Evolutionary conservation across 23 tunicate species (phyloP), one percentile per base, ranked within the genome.

Genomic region (Styela clava): DNA sequence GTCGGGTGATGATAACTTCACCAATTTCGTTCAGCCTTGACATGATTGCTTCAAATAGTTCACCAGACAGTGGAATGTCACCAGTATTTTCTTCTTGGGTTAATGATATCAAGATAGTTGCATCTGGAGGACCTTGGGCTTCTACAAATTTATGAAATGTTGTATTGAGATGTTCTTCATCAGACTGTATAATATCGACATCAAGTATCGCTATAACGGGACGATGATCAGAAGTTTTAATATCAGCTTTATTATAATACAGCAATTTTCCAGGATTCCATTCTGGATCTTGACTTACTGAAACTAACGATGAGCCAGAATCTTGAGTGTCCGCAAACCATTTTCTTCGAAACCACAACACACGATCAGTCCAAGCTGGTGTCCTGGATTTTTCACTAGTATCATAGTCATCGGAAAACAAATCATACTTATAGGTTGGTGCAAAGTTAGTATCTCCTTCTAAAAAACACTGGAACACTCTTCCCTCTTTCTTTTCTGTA

Each of bases 391-490:
- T 96, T 80, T 96, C 99, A 79, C 97, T 91, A 9, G 95, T 91
- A 82, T 96, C 99, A 78, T 96, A 96, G 52, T 79, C 94, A 65
- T 96, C 99, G 2, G 97, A 84, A 51, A 87, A 92, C n/a, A 84
- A 69, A 74, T 96, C 99, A 74, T 96, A 96, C 63, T 96, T 96
- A 72, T 96, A 96, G 1, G 99, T 96, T n/a, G 99, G 99, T 3
- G 99, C 99, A 81, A 96, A 96, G 69, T 84, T 68, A 30, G 85
- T 87, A 3, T 82, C 82, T 5, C 91, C 99, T 61, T 96, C 99
- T 19, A 44, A 81, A 76, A 88, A 96, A n/a, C 89, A 90, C 84
- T 83, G 37, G 19, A 96, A 96, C 37, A 84, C 88, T 33, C 87
- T 96, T 70, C 87, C 88, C 88, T 83, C 81, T 69, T 84, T 85